A percentile compares a stretch with the other conserved stretches of the same genome.
These are phyloP conservation scores for Mayetiola destructor DNA, from an alignment of 2,888 invertebrate genomes.

Conservation along the genomic window DNA sequence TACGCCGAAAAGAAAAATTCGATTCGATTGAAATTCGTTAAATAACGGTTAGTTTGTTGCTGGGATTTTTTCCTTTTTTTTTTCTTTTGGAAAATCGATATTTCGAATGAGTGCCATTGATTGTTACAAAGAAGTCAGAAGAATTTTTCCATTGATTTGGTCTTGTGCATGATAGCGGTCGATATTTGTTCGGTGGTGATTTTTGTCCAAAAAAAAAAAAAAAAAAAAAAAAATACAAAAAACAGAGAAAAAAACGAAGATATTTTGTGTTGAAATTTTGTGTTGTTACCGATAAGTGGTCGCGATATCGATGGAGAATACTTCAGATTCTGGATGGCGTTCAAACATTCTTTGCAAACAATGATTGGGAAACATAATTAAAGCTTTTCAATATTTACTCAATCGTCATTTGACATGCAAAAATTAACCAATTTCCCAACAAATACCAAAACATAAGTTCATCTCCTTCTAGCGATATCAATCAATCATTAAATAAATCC, in stretches of 20 bases:
- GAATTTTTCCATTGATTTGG: neutral
- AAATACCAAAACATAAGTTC: too few species aligned
- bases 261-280: too few species aligned
- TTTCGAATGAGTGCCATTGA: neutral
- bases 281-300: too few species aligned
- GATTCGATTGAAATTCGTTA: neutral
- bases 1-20: neutral
- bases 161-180: too few species aligned
- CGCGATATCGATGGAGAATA: too few species aligned
- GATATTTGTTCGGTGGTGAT: neutral
- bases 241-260: neutral
- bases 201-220: neutral
- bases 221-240: neutral
- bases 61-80: neutral
- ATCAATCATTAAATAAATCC: too few species aligned
- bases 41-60: conserved; percentile 6
- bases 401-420: conserved; percentile 6
- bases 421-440: too few species aligned
- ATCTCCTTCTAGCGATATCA: too few species aligned
- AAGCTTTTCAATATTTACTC: conserved; percentile 5
- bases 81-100: neutral
- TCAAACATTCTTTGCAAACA: conserved; percentile 6
- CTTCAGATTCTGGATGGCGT: too few species aligned
- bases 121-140: neutral
- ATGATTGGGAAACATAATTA: conserved; percentile 3